Percentiles rank a stretch among this genome's conserved stretches.
These are phyloP conservation scores for Pteronotus mesoamericanus DNA, from an alignment of 2,797 vertebrate genomes.

Conservation along the genomic window DNA sequence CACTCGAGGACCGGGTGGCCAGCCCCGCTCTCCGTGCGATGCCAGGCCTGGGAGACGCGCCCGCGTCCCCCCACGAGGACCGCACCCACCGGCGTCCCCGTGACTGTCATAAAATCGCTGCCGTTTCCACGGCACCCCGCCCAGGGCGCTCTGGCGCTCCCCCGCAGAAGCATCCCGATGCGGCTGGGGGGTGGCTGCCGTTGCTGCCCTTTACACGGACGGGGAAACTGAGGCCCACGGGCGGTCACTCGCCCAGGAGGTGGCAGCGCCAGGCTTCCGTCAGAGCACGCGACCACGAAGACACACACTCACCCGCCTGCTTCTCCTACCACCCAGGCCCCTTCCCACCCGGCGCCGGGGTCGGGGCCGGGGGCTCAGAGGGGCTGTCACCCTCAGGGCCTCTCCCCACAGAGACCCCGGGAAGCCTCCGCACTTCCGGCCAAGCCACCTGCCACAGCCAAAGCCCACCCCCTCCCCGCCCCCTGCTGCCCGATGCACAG, in stretches of 20 bases:
- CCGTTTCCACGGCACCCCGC: rapidly evolving
- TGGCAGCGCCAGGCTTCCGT: neutral
- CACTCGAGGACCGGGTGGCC: neutral
- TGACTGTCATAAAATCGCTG: rapidly evolving
- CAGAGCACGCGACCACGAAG: neutral
- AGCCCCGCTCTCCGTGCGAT: neutral
- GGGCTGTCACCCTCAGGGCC: neutral
- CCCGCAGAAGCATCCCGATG: rapidly evolving
- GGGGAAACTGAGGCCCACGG: neutral
- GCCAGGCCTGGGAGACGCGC: neutral
- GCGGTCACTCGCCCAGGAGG: too few species aligned
- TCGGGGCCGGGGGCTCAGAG: neutral
- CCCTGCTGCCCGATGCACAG: neutral
- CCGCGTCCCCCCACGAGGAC: neutral
- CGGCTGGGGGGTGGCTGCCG: rapidly evolving
- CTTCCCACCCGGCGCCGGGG: rapidly evolving
- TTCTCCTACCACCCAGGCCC: neutral
- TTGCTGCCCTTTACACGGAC: neutral
- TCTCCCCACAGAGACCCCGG: neutral
- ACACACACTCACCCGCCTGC: neutral
- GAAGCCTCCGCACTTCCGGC: neutral
- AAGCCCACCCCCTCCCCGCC: neutral
- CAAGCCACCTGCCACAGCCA: neutral
- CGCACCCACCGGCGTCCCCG: rapidly evolving
- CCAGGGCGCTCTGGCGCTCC: rapidly evolving